These are phyloP conservation scores for Oreochromis mossambicus DNA, from an alignment of 2,797 vertebrate genomes.

Conservation along the genomic window DNA sequence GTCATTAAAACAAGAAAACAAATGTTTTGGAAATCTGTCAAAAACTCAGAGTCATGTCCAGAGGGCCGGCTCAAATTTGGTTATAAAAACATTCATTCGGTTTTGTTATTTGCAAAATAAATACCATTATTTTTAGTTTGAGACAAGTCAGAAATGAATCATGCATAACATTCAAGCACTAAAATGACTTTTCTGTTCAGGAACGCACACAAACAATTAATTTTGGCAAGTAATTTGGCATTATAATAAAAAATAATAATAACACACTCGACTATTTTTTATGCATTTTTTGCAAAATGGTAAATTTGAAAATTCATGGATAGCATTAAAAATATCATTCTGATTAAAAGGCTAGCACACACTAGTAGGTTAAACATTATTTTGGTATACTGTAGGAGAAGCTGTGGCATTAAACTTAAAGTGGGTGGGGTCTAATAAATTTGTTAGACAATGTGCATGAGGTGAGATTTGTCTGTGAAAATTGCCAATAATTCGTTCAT, in stretches of 20 bases:
- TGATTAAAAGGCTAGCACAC: background rate
- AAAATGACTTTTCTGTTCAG: background rate
- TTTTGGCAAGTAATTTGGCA: background rate
- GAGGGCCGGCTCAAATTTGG: background rate
- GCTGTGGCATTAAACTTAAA: background rate
- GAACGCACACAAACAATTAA: background rate
- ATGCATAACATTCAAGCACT: background rate
- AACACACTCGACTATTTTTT: background rate
- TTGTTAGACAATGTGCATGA: background rate
- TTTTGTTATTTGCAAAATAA: background rate
- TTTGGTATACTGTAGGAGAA: background rate
- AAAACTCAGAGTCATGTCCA: background rate
- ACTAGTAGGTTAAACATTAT: background rate
- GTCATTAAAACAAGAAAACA: background rate
- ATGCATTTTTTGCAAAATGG: background rate
- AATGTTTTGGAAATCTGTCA: background rate
- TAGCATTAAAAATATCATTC: background rate
- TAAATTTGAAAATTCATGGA: background rate
- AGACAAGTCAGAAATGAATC: background rate
- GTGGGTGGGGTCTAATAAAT: accelerated
- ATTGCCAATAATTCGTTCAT: slow-evolving; percentile 39
- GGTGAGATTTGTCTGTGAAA: background rate
- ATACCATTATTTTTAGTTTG: background rate
- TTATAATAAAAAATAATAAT: background rate
- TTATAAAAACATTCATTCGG: background rate